Evolutionary conservation across 2,888 invertebrate genomes (phyloP).

Genomic region (Melinaea menophilus): DNA sequence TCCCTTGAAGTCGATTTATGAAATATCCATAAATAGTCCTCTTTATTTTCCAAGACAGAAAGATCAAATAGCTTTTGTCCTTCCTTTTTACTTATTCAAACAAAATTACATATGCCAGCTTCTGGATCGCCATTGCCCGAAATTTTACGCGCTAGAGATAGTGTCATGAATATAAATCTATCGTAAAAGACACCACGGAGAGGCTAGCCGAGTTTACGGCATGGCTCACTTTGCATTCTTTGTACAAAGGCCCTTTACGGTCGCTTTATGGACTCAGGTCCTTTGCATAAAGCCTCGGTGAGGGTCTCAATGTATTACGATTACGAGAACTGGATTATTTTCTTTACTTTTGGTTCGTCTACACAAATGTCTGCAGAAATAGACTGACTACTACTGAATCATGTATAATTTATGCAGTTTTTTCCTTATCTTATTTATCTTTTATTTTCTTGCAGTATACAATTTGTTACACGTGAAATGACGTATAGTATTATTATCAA

Average conservation of each 20-base stretch:
- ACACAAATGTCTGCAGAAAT: too few relatives aligned
- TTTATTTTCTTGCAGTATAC: too few relatives aligned
- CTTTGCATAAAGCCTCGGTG: slow-evolving; percentile 68
- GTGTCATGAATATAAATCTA: slow-evolving; percentile 78
- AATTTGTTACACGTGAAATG: too few relatives aligned
- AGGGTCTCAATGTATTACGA: slow-evolving; percentile 37
- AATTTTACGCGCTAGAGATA: slow-evolving; percentile 76
- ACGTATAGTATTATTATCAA: background rate
- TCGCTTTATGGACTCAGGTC: slow-evolving; percentile 71
- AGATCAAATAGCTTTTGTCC: slow-evolving; percentile 78
- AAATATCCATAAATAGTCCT: slow-evolving; percentile 67
- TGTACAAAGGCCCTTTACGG: slow-evolving; percentile 70
- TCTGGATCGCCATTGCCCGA: slow-evolving; percentile 75
- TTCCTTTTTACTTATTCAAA: slow-evolving; percentile 77
- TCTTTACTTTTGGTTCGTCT: slow-evolving; percentile 16
- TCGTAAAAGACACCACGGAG: slow-evolving; percentile 73
- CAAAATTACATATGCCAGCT: slow-evolving; percentile 78
- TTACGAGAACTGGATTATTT: slow-evolving; percentile 29
- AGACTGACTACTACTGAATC: too few relatives aligned
- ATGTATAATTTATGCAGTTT: too few relatives aligned
- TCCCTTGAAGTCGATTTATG: slow-evolving; percentile 69
- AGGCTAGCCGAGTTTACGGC: slow-evolving; percentile 66
- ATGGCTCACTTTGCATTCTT: slow-evolving; percentile 77
- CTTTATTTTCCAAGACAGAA: slow-evolving; percentile 66
- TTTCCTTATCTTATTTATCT: too few relatives aligned